A percentile compares a stretch with the other conserved stretches of the same genome.
These are phyloP conservation scores for Latrodectus hesperus DNA, from an alignment of 2,888 invertebrate genomes.

Conservation along the genomic window DNA sequence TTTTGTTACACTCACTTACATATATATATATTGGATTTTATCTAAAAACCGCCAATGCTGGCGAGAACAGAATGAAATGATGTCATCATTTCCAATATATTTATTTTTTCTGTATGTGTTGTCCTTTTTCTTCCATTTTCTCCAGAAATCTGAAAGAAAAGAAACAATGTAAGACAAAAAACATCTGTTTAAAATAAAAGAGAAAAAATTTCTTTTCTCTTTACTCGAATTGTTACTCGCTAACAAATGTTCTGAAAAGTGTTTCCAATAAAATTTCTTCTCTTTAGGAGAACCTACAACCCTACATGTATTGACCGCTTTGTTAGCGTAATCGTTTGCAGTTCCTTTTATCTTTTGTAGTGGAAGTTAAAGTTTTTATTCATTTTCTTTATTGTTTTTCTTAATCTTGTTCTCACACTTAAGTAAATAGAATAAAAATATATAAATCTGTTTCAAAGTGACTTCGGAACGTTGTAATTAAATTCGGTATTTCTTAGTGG, in stretches of 20 bases:
- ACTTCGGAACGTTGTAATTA: constrained; percentile 21
- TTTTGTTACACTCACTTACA: no score
- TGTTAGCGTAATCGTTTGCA: constrained; percentile 59
- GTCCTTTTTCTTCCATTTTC: constrained; percentile 15
- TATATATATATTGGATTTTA: neutral
- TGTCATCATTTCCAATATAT: constrained; percentile 38
- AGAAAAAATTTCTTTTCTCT: constrained; percentile 28
- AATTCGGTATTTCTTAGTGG: neutral
- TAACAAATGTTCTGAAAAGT: constrained; percentile 61
- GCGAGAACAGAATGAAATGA: constrained; percentile 35
- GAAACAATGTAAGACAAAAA: constrained; percentile 30
- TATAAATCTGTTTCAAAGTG: constrained; percentile 13
- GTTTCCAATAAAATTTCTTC: constrained; percentile 59
- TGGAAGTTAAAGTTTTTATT: constrained; percentile 26
- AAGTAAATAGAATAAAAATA: constrained; percentile 52
- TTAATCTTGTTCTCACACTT: constrained; percentile 45
- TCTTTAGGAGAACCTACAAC: constrained; percentile 35
- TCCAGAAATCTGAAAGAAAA: constrained; percentile 9
- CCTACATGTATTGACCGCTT: constrained; percentile 51
- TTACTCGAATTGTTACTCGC: constrained; percentile 45
- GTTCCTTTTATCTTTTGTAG: constrained; percentile 17
- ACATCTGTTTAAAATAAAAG: constrained; percentile 59
- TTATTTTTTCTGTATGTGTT: constrained; percentile 13
- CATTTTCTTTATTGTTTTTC: constrained; percentile 39
- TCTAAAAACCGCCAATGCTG: neutral